Conservation (phyloP, 2,113 vertebrate genomes). For the Chaetura pelagica region DNA sequence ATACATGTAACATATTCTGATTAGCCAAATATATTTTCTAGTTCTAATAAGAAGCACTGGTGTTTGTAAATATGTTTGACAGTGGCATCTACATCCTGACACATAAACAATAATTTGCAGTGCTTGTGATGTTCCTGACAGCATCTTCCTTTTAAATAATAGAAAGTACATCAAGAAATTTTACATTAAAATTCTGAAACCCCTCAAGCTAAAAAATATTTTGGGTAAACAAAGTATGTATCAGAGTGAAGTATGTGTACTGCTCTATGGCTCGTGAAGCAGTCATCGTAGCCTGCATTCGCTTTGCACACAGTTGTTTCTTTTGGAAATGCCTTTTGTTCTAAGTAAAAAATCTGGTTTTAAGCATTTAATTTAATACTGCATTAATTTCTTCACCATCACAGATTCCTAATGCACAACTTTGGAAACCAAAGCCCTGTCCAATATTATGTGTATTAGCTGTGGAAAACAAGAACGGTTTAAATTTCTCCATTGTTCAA, state of each 20-base stretch:
- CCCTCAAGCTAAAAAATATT: conserved; percentile 20
- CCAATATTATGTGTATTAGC: background rate
- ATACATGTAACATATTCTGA: conserved; percentile 27
- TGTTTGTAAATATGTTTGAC: conserved; percentile 27
- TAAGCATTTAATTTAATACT: background rate
- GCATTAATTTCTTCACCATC: background rate
- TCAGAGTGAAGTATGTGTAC: background rate
- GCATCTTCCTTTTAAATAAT: conserved; percentile 42
- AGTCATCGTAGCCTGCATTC: background rate
- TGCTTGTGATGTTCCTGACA: conserved; percentile 35
- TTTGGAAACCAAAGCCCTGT: background rate
- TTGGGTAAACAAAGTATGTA: conserved; percentile 19
- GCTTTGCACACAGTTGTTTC: background rate
- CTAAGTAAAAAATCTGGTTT: background rate
- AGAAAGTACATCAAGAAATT: conserved; percentile 43
- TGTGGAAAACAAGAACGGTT: background rate
- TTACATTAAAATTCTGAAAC: conserved; percentile 61
- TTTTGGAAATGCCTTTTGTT: background rate
- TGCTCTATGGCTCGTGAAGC: background rate
- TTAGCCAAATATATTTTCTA: conserved; percentile 14
- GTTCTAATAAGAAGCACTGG: background rate
- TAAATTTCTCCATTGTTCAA: background rate
- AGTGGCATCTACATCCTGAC: conserved; percentile 25
- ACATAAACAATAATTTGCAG: conserved; percentile 51
- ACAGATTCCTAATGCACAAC: background rate